These are phyloP conservation scores for Manacus vitellinus DNA, from an alignment of 2,113 vertebrate genomes.

Conservation along the genomic window DNA sequence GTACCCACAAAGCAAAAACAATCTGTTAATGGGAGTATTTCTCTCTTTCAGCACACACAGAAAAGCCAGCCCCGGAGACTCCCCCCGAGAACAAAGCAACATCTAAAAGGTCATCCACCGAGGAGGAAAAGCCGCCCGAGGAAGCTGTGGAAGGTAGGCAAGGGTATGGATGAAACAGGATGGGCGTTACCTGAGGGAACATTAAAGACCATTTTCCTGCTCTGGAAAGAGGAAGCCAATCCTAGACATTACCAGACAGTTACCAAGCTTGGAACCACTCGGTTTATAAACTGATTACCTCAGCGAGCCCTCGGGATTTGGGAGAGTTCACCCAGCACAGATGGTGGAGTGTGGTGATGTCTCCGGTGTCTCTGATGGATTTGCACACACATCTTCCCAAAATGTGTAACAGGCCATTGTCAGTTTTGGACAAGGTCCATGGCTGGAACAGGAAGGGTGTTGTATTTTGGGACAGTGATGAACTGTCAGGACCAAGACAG, in stretches of 20 bases:
- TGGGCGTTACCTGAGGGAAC: slow-evolving; percentile 47
- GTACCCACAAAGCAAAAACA: not conserved
- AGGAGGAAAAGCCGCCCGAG: slow-evolving; percentile 60
- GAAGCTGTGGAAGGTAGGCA: slow-evolving; percentile 75
- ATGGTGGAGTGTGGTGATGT: not conserved
- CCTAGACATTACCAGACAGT: slow-evolving; percentile 33
- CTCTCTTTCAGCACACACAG: slow-evolving; percentile 56
- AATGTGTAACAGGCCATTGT: not conserved
- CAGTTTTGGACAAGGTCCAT: not conserved
- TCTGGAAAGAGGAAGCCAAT: slow-evolving; percentile 13
- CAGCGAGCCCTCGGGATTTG: not conserved
- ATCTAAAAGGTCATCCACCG: slow-evolving; percentile 69
- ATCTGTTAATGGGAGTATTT: not conserved
- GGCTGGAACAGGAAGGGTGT: not conserved
- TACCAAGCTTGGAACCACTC: not conserved
- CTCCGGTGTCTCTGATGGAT: not conserved
- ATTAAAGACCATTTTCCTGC: not conserved
- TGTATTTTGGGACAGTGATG: not conserved
- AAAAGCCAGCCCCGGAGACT: slow-evolving; percentile 31
- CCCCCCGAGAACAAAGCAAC: slow-evolving; percentile 60
- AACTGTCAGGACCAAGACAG: not conserved
- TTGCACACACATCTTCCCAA: not conserved
- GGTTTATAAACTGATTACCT: slow-evolving; percentile 7
- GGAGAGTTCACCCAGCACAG: not conserved
- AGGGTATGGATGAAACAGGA: not conserved